These are phyloP conservation scores for Panzeria rudis DNA, from an alignment of 2,888 invertebrate species.

Conservation along the genomic window DNA sequence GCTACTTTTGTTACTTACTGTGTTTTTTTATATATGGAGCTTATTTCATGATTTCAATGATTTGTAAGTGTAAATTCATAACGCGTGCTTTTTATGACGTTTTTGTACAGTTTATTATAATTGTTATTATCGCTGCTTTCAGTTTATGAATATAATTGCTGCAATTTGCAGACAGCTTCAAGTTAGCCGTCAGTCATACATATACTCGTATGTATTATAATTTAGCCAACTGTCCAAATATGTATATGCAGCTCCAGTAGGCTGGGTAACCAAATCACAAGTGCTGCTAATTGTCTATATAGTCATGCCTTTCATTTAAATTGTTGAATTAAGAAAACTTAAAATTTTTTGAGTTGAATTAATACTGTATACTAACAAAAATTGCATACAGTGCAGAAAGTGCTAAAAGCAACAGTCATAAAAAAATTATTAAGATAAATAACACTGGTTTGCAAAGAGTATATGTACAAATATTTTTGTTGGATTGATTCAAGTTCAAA, in stretches of 20 bases:
- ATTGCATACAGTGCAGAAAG: background rate
- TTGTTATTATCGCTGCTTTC: slow-evolving; percentile 17
- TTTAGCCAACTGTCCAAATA: slow-evolving; percentile 25
- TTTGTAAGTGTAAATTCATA: slow-evolving; percentile 44
- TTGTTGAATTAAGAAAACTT: slow-evolving; percentile 25
- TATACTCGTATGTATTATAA: slow-evolving; percentile 23
- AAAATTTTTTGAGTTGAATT: background rate
- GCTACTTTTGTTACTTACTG: slow-evolving; percentile 36
- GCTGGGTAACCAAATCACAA: slow-evolving; percentile 18
- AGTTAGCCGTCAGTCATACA: slow-evolving; percentile 31
- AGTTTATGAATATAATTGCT: slow-evolving; percentile 50
- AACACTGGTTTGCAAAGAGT: no score
- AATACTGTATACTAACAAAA: background rate
- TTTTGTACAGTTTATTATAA: slow-evolving; percentile 26
- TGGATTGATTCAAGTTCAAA: no score
- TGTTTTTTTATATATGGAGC: background rate
- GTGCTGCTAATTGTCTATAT: slow-evolving; percentile 33
- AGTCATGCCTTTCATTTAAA: slow-evolving; percentile 33
- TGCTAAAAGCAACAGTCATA: background rate
- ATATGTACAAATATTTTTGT: no score
- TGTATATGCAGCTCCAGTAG: background rate
- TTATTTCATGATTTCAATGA: slow-evolving; percentile 15
- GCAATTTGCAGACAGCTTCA: slow-evolving; percentile 52
- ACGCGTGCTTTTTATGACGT: slow-evolving; percentile 55
- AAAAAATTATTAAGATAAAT: background rate